Conservation (phyloP, 1,140 invertebrate genomes). For the Uloborus diversus region DNA sequence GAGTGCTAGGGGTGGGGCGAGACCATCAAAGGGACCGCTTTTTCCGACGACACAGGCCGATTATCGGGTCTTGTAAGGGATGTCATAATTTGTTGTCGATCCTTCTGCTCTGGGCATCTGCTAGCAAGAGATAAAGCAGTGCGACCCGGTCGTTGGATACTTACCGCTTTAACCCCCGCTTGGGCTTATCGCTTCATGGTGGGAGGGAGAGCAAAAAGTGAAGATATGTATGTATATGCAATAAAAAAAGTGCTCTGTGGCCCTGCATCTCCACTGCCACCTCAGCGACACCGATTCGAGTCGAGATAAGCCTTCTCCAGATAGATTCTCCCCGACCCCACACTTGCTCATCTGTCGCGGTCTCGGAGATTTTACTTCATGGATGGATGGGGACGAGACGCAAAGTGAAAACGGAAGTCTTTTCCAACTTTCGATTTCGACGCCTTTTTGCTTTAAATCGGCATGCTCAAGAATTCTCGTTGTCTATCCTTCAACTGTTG, state of each 20-base stretch:
- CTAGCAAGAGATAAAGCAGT: constrained; percentile 33
- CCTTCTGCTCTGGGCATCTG: constrained; percentile 28
- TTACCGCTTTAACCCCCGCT: constrained; percentile 11
- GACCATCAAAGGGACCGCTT: constrained; percentile 30
- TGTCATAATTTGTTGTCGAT: constrained; percentile 53
- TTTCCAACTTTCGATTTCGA: too few species aligned
- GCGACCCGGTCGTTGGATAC: background rate
- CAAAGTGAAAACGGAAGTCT: background rate
- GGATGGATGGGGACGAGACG: background rate
- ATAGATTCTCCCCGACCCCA: background rate
- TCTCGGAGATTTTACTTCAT: background rate
- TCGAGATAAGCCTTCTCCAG: constrained; percentile 3
- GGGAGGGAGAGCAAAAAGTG: constrained; percentile 2
- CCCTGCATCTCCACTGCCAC: constrained; percentile 22
- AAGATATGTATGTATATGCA: constrained; percentile 8
- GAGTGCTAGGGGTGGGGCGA: background rate
- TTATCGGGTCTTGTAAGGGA: constrained; percentile 36
- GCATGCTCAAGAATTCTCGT: too few species aligned
- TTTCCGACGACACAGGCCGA: constrained; percentile 24
- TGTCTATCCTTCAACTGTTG: too few species aligned
- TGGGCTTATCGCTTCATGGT: constrained; percentile 25
- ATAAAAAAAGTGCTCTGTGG: constrained; percentile 1
- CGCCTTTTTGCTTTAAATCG: too few species aligned
- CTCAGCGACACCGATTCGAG: constrained; percentile 35
- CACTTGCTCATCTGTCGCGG: constrained; percentile 4